Evolutionary conservation across 2,888 invertebrate species (phyloP).

Genomic region (Epiblema foenella): DNA sequence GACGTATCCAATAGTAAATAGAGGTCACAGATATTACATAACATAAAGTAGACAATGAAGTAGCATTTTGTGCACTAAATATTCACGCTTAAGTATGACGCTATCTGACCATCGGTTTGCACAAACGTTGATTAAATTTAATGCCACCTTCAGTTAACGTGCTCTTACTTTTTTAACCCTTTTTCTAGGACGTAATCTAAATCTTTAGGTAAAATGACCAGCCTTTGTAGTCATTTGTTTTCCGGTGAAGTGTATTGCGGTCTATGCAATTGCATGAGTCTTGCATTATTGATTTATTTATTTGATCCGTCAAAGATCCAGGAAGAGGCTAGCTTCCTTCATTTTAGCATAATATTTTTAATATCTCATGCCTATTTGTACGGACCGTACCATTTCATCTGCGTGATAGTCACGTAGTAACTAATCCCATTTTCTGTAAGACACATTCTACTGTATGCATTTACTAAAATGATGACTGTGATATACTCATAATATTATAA

Average conservation of each 20-base stretch:
- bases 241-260: too few relatives aligned
- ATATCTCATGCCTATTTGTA: not conserved
- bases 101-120: not conserved
- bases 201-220: not conserved
- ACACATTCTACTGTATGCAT: constrained; percentile 69
- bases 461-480: constrained; percentile 84
- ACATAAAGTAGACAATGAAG: constrained; percentile 20
- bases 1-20: constrained; percentile 33
- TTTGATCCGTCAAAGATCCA: too few relatives aligned
- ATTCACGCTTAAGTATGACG: constrained; percentile 46
- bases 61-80: constrained; percentile 46
- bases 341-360: not conserved
- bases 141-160: not conserved
- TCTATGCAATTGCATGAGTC: too few relatives aligned
- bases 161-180: not conserved
- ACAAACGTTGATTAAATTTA: not conserved
- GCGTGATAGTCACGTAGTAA: constrained; percentile 41
- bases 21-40: constrained; percentile 29
- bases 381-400: constrained; percentile 17
- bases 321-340: not conserved
- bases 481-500: constrained; percentile 78
- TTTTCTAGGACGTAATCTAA: not conserved
- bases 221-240: too few relatives aligned
- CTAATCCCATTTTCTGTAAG: constrained; percentile 33
- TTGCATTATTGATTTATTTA: too few relatives aligned